Evolutionary conservation across 2,113 vertebrate species (phyloP).

Genomic region (Phycodurus eques): DNA sequence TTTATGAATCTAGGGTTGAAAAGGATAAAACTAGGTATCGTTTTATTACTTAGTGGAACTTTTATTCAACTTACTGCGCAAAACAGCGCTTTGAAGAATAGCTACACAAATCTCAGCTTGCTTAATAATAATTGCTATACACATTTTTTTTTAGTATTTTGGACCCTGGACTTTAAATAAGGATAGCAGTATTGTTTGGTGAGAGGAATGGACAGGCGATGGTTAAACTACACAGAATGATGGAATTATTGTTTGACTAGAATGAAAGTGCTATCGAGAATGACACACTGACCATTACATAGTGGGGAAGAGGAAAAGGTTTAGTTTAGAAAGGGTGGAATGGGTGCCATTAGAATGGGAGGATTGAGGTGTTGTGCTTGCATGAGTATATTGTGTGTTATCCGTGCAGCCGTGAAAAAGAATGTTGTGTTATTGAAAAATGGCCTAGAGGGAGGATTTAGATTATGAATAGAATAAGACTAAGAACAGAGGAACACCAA

Average conservation of each 20-base stretch:
- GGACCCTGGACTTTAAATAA: neutral
- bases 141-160: no score
- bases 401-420: neutral
- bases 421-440: neutral
- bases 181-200: neutral
- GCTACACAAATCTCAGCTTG: no score
- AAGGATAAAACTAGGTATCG: no score
- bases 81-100: no score
- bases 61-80: no score
- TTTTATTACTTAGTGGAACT: no score
- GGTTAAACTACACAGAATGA: neutral
- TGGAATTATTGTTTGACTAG: neutral
- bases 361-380: no score
- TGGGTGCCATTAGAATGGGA: neutral
- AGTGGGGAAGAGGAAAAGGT: neutral
- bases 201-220: neutral
- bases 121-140: no score
- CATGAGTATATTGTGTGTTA: neutral
- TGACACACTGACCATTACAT: neutral
- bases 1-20: no score
- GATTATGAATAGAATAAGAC: neutral
- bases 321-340: neutral
- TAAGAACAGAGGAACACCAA: neutral
- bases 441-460: neutral
- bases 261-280: neutral